Base-by-base conservation (phyloP, 1,140 invertebrate genomes). In the Mamestra configurata region DNA sequence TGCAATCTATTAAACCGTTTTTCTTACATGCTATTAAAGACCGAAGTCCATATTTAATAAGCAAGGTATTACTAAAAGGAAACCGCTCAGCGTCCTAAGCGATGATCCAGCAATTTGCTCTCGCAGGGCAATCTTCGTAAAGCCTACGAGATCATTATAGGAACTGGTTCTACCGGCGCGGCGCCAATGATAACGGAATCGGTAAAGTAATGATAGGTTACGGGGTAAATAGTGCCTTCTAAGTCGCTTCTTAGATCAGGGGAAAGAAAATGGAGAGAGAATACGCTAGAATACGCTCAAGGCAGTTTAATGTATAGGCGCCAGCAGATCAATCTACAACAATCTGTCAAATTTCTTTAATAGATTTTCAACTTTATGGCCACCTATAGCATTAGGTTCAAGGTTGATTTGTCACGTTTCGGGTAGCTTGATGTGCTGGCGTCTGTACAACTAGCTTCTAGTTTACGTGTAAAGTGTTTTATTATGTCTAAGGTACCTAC, bases 161-260 rank as follows among this genome's bases (percentile, higher is more conserved):
- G 15, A 13, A 6, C 43, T 11, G 13, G 13, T 15, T 24, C 22
- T 5, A 46, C 10, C 40, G 66, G 66, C 66, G 66, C 40, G 66
- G 66, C 66, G 66, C 40, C 40, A 2, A 49, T 24, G 20, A 15
- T 64, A 37, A n/a, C 59, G 66, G 66, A 49, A 70, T 27, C 31
- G 20, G 40, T 68, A 68, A 68, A n/a, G 1, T 24, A 70, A 64
- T 64, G 55, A 59, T 59, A 59, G 55, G 5, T 24, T 24, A 15
- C 6, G 22, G 20, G 53, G 18, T 10, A 55, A 55, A 20, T 55
- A 55, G 53, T 15, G 55, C 24, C 31, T 59, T 55, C 15, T 13
- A 27, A 31, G 24, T 6, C 55, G 15, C 27, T 24, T 59, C 24
- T 13, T 10, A 15, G 24, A 31, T n/a, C 24, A 15, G 31, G 55